phyloP scores from a whole-genome alignment of 2,797 vertebrate species.

The Bovichtus diacanthus region DNA sequence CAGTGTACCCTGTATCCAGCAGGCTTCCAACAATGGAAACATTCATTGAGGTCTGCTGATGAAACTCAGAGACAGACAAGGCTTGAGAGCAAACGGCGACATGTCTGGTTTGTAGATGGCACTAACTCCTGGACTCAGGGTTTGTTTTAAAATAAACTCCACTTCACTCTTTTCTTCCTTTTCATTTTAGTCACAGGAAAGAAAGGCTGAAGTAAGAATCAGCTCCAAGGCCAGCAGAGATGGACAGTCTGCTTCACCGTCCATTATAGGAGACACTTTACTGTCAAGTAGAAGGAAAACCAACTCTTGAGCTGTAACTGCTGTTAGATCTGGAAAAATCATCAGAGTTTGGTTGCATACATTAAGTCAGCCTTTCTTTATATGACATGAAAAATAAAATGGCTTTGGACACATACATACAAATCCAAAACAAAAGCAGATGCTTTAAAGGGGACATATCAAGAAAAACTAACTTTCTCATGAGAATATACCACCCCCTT shows the following conservation, averaged over 20 bases:
- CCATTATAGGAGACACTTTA: slow-evolving; percentile 28
- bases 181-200: not conserved
- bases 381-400: no score
- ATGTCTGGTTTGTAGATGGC: slow-evolving; percentile 24
- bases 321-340: slow-evolving; percentile 19
- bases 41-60: slow-evolving; percentile 37
- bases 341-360: no score
- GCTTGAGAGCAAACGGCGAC: slow-evolving; percentile 7
- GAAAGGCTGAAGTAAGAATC: slow-evolving; percentile 17
- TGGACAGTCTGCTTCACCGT: slow-evolving; percentile 32
- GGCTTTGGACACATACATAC: no score
- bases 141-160: slow-evolving; percentile 43
- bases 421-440: no score
- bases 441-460: no score
- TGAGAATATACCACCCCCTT: no score
- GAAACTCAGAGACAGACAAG: slow-evolving; percentile 24
- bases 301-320: slow-evolving; percentile 1
- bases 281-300: slow-evolving; percentile 10
- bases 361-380: no score
- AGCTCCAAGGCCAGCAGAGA: slow-evolving; percentile 39
- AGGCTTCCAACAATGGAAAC: slow-evolving; percentile 15
- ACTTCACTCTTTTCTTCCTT: not conserved
- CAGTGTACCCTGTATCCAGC: slow-evolving; percentile 25
- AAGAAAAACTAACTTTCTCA: no score
- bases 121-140: slow-evolving; percentile 26